phyloP scores from a whole-genome alignment of 2,888 invertebrate species.

The Ophion ellenae region DNA sequence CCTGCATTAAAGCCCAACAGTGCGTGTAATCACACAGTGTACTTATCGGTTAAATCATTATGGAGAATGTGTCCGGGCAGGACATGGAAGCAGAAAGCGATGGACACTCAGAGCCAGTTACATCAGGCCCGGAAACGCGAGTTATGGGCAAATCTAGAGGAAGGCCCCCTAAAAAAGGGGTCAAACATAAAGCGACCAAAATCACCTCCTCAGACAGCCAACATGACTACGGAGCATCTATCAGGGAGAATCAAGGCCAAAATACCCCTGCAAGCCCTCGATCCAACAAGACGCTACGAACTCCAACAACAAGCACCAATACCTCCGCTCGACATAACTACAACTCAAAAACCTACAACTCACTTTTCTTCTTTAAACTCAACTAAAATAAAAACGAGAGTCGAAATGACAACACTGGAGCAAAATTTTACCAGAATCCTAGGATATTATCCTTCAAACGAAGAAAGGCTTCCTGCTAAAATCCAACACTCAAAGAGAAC shows the following conservation, averaged over 20 bases:
- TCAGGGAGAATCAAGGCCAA: background rate
- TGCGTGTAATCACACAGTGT: too few species aligned
- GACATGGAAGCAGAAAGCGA: too few species aligned
- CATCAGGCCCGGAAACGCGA: too few species aligned
- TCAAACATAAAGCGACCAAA: background rate
- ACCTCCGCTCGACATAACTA: too few species aligned
- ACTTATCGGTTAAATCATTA: too few species aligned
- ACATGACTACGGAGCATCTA: background rate
- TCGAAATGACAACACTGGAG: slow-evolving; percentile 30
- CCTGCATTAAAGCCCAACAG: too few species aligned
- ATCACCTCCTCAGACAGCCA: background rate
- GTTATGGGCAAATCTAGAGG: background rate
- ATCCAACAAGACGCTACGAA: background rate
- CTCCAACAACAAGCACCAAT: background rate
- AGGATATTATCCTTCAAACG: slow-evolving; percentile 39
- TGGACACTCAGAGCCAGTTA: background rate
- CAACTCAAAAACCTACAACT: background rate
- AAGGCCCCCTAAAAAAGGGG: background rate
- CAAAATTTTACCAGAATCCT: background rate
- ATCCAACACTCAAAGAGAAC: slow-evolving; percentile 14
- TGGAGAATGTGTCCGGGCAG: too few species aligned
- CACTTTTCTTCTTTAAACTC: slow-evolving; percentile 34
- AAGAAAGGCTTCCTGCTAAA: slow-evolving; percentile 37
- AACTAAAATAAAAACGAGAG: slow-evolving; percentile 3
- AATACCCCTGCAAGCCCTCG: background rate